These are phyloP conservation scores for Pterostichus niger DNA, from an alignment of 2,888 invertebrate species.

Conservation along the genomic window DNA sequence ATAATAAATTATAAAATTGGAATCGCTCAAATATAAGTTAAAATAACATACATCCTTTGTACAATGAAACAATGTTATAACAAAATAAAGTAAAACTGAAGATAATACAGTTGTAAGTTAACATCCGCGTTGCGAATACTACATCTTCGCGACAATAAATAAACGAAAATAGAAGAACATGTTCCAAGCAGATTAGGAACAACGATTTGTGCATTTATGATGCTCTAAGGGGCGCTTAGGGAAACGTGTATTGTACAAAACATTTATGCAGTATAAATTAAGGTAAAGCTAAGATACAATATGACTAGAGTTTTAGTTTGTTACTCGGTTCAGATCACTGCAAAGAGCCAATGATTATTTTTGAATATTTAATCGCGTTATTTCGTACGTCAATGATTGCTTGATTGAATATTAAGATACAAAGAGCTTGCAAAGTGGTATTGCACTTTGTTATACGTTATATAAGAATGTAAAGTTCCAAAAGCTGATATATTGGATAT, in stretches of 20 bases:
- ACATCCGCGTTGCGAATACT: not conserved
- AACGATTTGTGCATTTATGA: slow-evolving; percentile 60
- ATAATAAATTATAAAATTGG: slow-evolving; percentile 52
- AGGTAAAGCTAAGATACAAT: slow-evolving; percentile 65
- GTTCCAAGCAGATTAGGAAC: slow-evolving; percentile 62
- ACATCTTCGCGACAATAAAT: slow-evolving; percentile 9
- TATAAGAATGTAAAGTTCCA: slow-evolving; percentile 61
- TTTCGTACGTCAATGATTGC: slow-evolving; percentile 47
- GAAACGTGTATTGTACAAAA: slow-evolving; percentile 64
- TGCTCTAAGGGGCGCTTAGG: slow-evolving; percentile 49
- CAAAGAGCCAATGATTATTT: slow-evolving; percentile 66
- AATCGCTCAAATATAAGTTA: slow-evolving; percentile 34
- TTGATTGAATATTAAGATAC: slow-evolving; percentile 22
- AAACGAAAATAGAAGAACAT: slow-evolving; percentile 16
- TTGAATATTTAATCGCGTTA: slow-evolving; percentile 65
- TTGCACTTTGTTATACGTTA: slow-evolving; percentile 59
- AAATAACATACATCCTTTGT: slow-evolving; percentile 55
- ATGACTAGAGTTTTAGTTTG: slow-evolving; percentile 65
- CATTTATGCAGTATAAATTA: slow-evolving; percentile 64
- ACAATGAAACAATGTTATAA: slow-evolving; percentile 46
- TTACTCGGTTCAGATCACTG: slow-evolving; percentile 66
- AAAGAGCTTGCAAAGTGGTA: slow-evolving; percentile 51
- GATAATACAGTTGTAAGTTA: slow-evolving; percentile 9
- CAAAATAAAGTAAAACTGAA: slow-evolving; percentile 6
- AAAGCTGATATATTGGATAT: slow-evolving; percentile 67